Base-by-base conservation (phyloP, 1,140 invertebrate species). In the Scaptomyza montana region DNA sequence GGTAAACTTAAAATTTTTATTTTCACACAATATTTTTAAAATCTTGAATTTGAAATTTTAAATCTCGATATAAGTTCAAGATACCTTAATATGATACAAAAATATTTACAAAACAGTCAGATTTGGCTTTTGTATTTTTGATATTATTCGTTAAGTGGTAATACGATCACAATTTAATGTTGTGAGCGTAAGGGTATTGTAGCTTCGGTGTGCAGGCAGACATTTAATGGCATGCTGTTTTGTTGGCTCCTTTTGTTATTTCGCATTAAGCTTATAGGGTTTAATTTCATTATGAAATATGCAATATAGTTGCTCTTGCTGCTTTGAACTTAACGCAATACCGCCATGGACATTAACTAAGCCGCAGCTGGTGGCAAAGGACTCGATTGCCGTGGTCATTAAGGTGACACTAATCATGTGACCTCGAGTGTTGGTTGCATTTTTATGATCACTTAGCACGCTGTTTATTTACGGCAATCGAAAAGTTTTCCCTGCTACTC, bases 351-450 rank as follows among this genome's bases (percentile, higher is more conserved):
- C 8, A 30, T 41, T 30, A 41, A 19, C 8, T 28, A 13, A 30
- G 13, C 28, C 65, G 19, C 53, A 46, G 66, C 66, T 57, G 46
- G 50, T 45, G 43, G 7, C 39, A 61, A 8, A 68, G 57, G 56
- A 62, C 66, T 51, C 30, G 8, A 19, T 51, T 49, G 30, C n/a
- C 47, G 33, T 9, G 47, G 64, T 55, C 41, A 50, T 77, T 89
- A 82, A 89, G 70, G 79, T 89, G 84, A 89, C 82, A 89, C 78
- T 87, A 87, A 87, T 87, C 78, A 78, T 67, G 62, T 74, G 82
- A 89, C 82, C 82, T 82, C 84, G 79, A 82, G 78, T 89, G 84
- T 80, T 55, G 62, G 69, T 45, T 71, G 71, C 63, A 56, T 74
- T 12, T 79, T 74, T 80, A 85, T 76, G 80, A 65, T 47, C 77